Evolutionary conservation across 2,888 invertebrate species (phyloP).

Genomic region (Xylocampa areola): DNA sequence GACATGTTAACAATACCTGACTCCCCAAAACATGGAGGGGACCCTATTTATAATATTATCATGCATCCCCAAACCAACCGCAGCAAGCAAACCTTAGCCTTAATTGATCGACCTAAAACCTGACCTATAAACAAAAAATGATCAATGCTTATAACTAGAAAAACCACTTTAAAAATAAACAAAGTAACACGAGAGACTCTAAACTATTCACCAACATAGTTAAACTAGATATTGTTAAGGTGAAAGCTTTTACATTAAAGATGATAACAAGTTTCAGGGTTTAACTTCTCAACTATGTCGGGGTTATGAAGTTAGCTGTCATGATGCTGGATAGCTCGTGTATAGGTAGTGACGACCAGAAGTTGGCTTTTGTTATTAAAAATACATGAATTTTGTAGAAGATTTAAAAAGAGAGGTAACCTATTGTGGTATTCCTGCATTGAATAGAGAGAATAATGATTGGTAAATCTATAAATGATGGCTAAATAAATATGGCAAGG

Average conservation of each 20-base stretch:
- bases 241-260: constrained; percentile 30
- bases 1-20: no score
- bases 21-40: no score
- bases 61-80: no score
- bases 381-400: not conserved
- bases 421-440: no score
- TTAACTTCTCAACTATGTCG: constrained; percentile 39
- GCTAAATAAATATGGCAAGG: no score
- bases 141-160: not conserved
- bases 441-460: no score
- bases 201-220: constrained; percentile 34
- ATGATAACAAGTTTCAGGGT: constrained; percentile 30
- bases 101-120: no score
- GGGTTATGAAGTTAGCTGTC: constrained; percentile 32
- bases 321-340: constrained; percentile 1
- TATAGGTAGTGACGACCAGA: constrained; percentile 1
- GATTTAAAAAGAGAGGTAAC: no score
- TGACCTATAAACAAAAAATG: no score
- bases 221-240: constrained; percentile 4
- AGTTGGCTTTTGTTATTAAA: not conserved
- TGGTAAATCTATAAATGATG: no score
- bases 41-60: no score
- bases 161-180: not conserved
- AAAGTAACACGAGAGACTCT: constrained; percentile 1
- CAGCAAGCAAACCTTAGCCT: no score